Conservation (phyloP, 2,113 vertebrate species). For the Hystrix brachyura region DNA sequence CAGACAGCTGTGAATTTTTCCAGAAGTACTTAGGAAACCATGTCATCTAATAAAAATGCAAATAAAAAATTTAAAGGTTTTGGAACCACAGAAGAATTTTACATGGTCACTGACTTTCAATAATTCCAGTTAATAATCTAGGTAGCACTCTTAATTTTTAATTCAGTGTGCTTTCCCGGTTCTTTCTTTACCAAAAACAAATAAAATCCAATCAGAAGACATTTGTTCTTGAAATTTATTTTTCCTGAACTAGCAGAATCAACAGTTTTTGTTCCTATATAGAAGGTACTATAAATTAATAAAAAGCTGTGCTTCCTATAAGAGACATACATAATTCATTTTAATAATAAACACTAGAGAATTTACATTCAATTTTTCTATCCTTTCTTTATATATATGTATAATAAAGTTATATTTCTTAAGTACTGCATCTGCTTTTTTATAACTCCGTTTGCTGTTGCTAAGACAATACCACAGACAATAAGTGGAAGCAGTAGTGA, state of each 20-base stretch:
- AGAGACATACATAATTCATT: not conserved
- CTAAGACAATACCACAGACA: not conserved
- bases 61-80: not conserved
- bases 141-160: not conserved
- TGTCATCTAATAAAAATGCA: not conserved
- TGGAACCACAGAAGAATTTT: not conserved
- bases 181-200: slow-evolving; percentile 37
- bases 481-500: not conserved
- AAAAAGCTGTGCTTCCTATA: not conserved
- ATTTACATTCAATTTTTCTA: not conserved
- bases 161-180: not conserved
- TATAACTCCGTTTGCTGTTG: not conserved
- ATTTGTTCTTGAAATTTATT: slow-evolving; percentile 25
- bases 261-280: not conserved
- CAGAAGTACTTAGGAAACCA: slow-evolving; percentile 19
- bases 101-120: not conserved
- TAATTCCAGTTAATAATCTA: not conserved
- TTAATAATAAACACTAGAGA: not conserved
- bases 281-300: not conserved
- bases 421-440: not conserved
- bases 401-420: not conserved
- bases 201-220: slow-evolving; percentile 24
- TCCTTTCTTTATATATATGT: not conserved
- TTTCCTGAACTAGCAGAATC: slow-evolving; percentile 18
- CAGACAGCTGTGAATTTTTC: not conserved